These are phyloP conservation scores for Mystacornis crossleyi DNA, from an alignment of 2,113 vertebrate species.

Conservation along the genomic window DNA sequence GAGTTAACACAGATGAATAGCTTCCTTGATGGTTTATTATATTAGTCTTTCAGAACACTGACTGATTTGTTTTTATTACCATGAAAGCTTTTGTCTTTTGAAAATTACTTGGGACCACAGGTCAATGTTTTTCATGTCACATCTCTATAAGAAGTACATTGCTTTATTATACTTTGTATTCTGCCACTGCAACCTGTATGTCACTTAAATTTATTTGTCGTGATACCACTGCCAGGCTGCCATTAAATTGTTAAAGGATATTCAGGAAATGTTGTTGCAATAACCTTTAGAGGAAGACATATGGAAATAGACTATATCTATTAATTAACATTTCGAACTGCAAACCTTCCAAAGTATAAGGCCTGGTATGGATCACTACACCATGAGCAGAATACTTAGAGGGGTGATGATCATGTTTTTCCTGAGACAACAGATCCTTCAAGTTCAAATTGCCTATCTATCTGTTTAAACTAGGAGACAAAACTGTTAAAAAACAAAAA, in stretches of 20 bases:
- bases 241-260: constrained; percentile 52
- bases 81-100: constrained; percentile 68
- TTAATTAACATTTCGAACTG: constrained; percentile 24
- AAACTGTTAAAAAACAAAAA: background rate
- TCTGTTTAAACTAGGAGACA: background rate
- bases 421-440: background rate
- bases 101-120: constrained; percentile 54
- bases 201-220: constrained; percentile 71
- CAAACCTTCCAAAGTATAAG: background rate
- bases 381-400: background rate
- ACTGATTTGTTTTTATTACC: constrained; percentile 55
- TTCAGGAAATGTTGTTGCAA: constrained; percentile 7
- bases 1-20: constrained; percentile 10
- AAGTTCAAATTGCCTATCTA: background rate
- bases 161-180: constrained; percentile 54
- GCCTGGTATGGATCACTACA: background rate
- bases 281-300: constrained; percentile 66
- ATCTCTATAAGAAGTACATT: constrained; percentile 25
- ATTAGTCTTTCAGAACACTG: constrained; percentile 46
- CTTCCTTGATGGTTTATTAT: constrained; percentile 32
- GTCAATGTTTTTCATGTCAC: constrained; percentile 57
- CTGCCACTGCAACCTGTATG: background rate
- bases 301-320: constrained; percentile 31
- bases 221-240: constrained; percentile 52
- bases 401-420: background rate